Percentiles rank a stretch among this genome's conserved stretches.
These are phyloP conservation scores for Harmothoe impar DNA, from an alignment of 2,888 invertebrate species.

Conservation along the genomic window DNA sequence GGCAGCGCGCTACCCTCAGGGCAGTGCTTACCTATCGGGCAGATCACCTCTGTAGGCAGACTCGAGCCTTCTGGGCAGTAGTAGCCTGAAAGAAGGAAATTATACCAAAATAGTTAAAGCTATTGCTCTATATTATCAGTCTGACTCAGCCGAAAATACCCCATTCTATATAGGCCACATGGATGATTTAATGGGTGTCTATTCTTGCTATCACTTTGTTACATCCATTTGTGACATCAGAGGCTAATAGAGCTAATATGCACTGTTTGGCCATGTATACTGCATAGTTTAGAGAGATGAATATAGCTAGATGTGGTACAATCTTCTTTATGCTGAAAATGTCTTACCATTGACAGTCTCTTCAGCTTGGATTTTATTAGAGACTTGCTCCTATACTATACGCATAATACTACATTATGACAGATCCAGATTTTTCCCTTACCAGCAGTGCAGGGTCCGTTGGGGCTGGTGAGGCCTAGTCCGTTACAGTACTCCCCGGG, in stretches of 20 bases:
- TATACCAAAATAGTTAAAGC: neutral
- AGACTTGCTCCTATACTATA: neutral
- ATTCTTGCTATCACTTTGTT: neutral
- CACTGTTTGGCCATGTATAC: neutral
- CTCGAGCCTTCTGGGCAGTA: constrained; percentile 81
- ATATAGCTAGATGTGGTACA: neutral
- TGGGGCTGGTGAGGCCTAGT: constrained; percentile 75
- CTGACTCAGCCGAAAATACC: neutral
- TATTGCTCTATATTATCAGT: neutral
- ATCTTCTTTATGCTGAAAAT: neutral
- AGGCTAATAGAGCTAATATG: too few species aligned
- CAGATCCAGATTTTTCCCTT: neutral
- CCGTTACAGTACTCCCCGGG: constrained; percentile 80
- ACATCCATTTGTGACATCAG: too few species aligned
- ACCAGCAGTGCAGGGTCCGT: constrained; percentile 80
- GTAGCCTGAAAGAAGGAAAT: constrained; percentile 75
- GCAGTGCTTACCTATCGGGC: constrained; percentile 80
- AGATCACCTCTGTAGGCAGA: constrained; percentile 77
- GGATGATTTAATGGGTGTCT: neutral
- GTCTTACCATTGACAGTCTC: neutral
- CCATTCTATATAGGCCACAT: neutral
- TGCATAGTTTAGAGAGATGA: neutral
- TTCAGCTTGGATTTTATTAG: neutral
- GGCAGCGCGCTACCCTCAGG: constrained; percentile 77
- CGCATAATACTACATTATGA: too few species aligned